These are phyloP conservation scores for Ophion ellenae DNA, from an alignment of 2,888 invertebrate genomes.

Conservation along the genomic window DNA sequence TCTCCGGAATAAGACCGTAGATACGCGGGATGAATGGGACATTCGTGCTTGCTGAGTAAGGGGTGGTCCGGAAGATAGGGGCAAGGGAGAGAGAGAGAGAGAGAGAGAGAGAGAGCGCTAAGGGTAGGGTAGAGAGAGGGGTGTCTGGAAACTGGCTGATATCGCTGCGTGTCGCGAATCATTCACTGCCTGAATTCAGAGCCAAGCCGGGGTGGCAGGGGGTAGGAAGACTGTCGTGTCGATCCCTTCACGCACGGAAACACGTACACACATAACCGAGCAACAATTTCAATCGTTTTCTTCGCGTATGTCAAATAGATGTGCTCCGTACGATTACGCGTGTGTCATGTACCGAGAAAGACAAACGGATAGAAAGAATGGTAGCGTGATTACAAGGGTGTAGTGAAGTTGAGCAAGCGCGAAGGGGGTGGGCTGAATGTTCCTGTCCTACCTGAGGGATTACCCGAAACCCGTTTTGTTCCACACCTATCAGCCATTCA, in stretches of 20 bases:
- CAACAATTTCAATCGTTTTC: conserved; percentile 16
- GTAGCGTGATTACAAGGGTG: no score
- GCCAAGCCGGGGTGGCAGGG: background rate
- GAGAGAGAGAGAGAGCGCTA: no score
- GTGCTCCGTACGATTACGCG: background rate
- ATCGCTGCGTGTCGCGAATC: conserved; percentile 76
- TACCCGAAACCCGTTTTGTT: no score
- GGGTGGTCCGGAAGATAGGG: background rate
- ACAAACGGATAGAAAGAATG: conserved; percentile 9
- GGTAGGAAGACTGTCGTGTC: background rate
- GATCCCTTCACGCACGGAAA: conserved; percentile 17
- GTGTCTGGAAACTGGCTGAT: conserved; percentile 75
- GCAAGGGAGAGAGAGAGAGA: no score
- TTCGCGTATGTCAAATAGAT: conserved; percentile 11
- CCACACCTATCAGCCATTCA: no score
- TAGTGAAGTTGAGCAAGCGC: no score
- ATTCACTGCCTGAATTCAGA: conserved; percentile 73
- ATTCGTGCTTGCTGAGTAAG: conserved; percentile 8
- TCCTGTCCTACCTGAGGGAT: no score
- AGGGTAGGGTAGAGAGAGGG: conserved; percentile 21
- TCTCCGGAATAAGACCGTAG: conserved; percentile 27
- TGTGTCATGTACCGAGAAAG: conserved; percentile 13
- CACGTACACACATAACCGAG: background rate
- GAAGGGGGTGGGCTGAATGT: no score
- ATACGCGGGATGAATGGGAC: conserved; percentile 52